A percentile compares a stretch with the other conserved stretches of the same genome.
Conservation (phyloP, 2,797 vertebrate species). For the Tenualosa thibaudeaui region DNA sequence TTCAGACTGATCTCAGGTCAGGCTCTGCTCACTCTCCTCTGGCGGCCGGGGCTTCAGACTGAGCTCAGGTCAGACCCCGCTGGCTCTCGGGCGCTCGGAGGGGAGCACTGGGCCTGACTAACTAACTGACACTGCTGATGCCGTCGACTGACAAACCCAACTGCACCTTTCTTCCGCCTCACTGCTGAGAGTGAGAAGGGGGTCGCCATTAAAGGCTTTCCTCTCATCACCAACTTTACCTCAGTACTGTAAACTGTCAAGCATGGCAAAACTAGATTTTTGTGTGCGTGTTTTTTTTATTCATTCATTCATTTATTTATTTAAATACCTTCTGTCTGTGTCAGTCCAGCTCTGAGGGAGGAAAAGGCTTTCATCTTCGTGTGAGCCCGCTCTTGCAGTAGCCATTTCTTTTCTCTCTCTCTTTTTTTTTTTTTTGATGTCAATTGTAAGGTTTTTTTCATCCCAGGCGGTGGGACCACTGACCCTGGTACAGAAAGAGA, state of each 20-base stretch:
- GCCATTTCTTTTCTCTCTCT: not conserved
- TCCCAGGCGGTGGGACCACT: not conserved
- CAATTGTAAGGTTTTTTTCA: not conserved
- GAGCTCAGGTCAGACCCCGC: not conserved
- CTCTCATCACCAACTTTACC: not conserved
- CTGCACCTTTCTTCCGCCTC: not conserved
- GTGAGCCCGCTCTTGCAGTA: not conserved
- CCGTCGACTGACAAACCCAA: not conserved
- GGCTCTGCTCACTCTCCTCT: constrained; percentile 45
- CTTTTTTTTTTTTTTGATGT: not conserved
- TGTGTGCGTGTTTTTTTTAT: not conserved
- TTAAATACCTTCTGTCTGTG: not conserved
- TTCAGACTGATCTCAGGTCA: constrained; percentile 12
- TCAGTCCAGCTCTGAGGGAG: not conserved
- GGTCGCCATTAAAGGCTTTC: not conserved
- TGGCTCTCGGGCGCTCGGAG: not conserved
- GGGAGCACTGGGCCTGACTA: not conserved
- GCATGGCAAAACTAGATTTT: not conserved
- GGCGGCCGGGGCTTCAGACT: constrained; percentile 41
- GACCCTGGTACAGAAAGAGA: constrained; percentile 4
- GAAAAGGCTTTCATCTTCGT: not conserved
- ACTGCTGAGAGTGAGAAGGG: not conserved
- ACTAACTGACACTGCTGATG: not conserved
- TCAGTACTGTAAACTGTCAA: not conserved
- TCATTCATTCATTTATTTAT: not conserved